Percentiles rank a stretch among this genome's conserved stretches.
phyloP scores from a whole-genome alignment of 2,113 vertebrate species.

The Eulemur macaco region DNA sequence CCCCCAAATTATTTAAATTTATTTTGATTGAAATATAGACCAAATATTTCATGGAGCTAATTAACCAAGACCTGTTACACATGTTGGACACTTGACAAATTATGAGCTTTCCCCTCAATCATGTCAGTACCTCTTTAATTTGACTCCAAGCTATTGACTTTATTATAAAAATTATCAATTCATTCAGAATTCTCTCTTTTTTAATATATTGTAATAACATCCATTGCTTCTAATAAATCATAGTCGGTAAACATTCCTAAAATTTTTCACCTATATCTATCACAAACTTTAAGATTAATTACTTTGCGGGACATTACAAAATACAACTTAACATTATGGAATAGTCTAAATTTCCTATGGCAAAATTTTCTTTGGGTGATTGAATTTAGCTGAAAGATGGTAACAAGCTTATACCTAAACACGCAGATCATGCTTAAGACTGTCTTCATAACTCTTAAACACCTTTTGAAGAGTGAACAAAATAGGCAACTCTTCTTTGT shows the following conservation, averaged over 20 bases:
- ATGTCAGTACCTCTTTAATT: background rate
- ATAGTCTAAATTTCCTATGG: background rate
- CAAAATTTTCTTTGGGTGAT: slow-evolving; percentile 26
- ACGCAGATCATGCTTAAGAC: background rate
- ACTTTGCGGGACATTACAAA: background rate
- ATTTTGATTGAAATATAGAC: background rate
- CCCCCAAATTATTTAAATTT: background rate
- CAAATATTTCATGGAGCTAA: background rate
- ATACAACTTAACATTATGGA: background rate
- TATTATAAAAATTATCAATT: background rate
- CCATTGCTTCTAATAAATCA: background rate
- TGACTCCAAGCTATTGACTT: background rate
- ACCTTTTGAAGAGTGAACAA: slow-evolving; percentile 9
- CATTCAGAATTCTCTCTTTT: background rate
- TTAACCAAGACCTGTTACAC: background rate
- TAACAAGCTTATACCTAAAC: background rate
- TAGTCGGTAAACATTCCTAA: background rate
- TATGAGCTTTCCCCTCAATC: background rate
- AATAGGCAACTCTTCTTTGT: background rate
- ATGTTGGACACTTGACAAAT: background rate
- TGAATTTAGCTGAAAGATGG: slow-evolving; percentile 48
- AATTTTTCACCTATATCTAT: background rate
- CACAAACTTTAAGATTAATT: background rate
- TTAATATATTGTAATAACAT: background rate
- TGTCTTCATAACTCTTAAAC: background rate